These are phyloP conservation scores for Athalia rosae DNA, from an alignment of 2,888 invertebrate species.

Conservation along the genomic window DNA sequence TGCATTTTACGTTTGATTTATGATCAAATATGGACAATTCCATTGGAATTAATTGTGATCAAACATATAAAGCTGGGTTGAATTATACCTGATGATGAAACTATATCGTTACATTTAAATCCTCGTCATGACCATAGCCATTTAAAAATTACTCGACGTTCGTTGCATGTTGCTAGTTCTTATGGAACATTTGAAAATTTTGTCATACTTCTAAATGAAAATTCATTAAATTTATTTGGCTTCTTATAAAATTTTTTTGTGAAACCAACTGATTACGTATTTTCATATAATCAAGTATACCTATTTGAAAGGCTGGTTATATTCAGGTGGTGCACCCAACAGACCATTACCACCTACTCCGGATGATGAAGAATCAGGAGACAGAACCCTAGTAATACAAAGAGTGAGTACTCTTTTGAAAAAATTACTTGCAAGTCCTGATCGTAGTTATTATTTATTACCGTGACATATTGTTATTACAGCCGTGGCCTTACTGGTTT, in stretches of 20 bases:
- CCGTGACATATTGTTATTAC: slow-evolving; percentile 43
- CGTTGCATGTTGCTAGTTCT: no score
- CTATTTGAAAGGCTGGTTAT: slow-evolving; percentile 15
- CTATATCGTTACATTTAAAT: no score
- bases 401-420: slow-evolving; percentile 81
- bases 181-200: no score
- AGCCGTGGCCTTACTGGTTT: slow-evolving; percentile 35
- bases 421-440: slow-evolving; percentile 42
- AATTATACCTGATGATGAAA: background rate
- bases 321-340: slow-evolving; percentile 86
- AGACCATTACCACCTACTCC: slow-evolving; percentile 96
- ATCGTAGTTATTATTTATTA: slow-evolving; percentile 25
- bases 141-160: no score
- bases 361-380: slow-evolving; percentile 91
- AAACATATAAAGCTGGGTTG: background rate
- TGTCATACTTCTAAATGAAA: no score
- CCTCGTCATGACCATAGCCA: no score
- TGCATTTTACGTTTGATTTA: background rate
- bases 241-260: background rate
- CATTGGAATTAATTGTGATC: background rate
- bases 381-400: slow-evolving; percentile 93
- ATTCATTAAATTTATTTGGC: background rate
- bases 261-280: background rate
- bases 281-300: background rate
- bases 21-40: background rate